These are phyloP conservation scores for Leptinotarsa defecta DNA, from an alignment of 1,140 invertebrate genomes.

Conservation along the genomic window DNA sequence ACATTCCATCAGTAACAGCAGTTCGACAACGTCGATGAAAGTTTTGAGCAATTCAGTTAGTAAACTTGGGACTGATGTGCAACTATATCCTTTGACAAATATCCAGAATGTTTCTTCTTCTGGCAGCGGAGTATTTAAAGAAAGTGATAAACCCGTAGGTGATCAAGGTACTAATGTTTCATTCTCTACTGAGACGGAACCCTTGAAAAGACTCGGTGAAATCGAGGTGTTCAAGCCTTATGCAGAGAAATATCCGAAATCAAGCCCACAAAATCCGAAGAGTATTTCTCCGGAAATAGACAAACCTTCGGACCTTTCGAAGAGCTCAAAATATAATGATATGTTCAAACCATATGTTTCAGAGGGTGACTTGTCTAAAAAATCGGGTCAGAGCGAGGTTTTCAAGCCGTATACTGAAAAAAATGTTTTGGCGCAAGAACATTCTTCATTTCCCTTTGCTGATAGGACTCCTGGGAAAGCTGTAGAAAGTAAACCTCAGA, in stretches of 20 bases:
- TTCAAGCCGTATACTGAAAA: conserved; percentile 18
- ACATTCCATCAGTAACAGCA: conserved; percentile 1
- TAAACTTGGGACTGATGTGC: too few species aligned
- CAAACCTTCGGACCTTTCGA: conserved; percentile 7
- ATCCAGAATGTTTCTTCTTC: neutral
- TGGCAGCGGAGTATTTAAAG: too few species aligned
- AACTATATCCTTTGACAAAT: neutral
- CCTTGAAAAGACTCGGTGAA: too few species aligned
- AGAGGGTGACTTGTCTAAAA: neutral
- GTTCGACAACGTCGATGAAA: neutral
- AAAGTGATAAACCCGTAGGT: too few species aligned
- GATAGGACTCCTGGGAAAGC: neutral
- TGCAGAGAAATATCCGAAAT: neutral
- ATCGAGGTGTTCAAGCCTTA: neutral
- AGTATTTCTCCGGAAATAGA: neutral
- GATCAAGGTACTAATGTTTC: too few species aligned
- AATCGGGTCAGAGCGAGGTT: neutral
- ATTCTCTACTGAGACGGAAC: too few species aligned
- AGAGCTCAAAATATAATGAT: neutral
- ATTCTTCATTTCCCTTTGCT: neutral
- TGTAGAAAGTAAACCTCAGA: neutral
- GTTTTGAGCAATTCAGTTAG: neutral
- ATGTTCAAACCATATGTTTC: conserved; percentile 9
- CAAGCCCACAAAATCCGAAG: neutral
- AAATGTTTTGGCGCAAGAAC: neutral